Percentiles rank a stretch among this genome's conserved stretches.
Evolutionary conservation across 2,797 vertebrate species (phyloP).

Genomic region (Sparus aurata): DNA sequence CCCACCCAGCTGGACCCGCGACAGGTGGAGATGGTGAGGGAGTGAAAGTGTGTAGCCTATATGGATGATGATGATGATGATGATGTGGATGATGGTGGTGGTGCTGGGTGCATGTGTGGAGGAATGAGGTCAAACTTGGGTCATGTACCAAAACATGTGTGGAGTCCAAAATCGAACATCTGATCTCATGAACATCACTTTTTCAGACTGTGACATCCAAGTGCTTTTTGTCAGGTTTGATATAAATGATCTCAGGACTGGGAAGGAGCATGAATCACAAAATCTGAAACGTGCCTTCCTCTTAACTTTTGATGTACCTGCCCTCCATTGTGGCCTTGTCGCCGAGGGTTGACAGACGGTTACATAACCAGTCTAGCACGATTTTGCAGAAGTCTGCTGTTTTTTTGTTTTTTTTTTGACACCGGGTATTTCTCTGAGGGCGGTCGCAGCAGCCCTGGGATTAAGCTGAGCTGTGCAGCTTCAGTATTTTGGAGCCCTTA

Average conservation of each 20-base stretch:
- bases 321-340: conserved; percentile 10
- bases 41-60: not conserved
- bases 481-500: conserved; percentile 35
- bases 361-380: conserved; percentile 64
- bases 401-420: conserved; percentile 33
- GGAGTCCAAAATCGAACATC: not conserved
- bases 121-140: conserved; percentile 42
- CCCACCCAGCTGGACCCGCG: conserved; percentile 93
- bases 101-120: conserved; percentile 7
- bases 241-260: too few relatives aligned
- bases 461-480: conserved; percentile 68
- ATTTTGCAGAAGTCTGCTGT: conserved; percentile 61
- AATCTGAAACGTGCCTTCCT: not conserved
- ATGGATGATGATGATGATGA: not conserved
- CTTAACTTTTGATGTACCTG: conserved; percentile 20
- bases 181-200: not conserved
- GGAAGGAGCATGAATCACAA: not conserved
- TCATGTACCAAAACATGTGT: not conserved
- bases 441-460: conserved; percentile 61
- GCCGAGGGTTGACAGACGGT: conserved; percentile 61
- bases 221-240: not conserved
- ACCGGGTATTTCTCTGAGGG: conserved; percentile 53
- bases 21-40: conserved; percentile 95
- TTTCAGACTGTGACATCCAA: not conserved
- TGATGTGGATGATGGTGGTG: not conserved